Evolutionary conservation across 1,140 invertebrate species (phyloP), one percentile per base, ranked within the genome.

Genomic region (Lamellibrachia luymesi): DNA sequence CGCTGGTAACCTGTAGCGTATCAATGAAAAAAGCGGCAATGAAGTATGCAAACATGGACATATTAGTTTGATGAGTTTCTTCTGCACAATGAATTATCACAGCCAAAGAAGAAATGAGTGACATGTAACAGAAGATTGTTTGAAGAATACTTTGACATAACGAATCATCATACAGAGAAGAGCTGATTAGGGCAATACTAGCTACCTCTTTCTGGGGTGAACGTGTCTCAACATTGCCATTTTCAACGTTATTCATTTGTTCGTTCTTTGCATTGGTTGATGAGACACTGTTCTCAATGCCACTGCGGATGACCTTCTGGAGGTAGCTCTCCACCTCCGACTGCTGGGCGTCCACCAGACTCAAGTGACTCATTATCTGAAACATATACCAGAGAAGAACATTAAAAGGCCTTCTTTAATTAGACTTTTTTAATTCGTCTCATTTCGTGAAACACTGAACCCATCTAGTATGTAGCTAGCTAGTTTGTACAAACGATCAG

Each of bases 311-410:
- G 17, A 92, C 95, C 92, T 95, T 95, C 94, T 95, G 92, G 92
- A 99, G 97, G 95, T 98, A 98, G 17, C 97, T 96, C 94, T 98
- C 97, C 13, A 98, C 96, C 95, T 98, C 98, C 0, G 98, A 98
- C 94, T 98, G 97, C 93, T 97, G 97, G 6, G 97, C 97, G 0
- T 98, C 98, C 95, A 98, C 98, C 95, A 98, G 97, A 49, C 97
- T 97, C 52, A 98, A 96, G 95, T 98, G 98, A 95, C 97, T 97
- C 91, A 98, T 97, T 94, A 98, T 98, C 92, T 97, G 94, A n/a
- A 51, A 50, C 22, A 94, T 92, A 1, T 38, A 38, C 38, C 38
- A 38, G 0, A 38, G 38, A 38, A 38, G 38, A 38, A 38, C 38
- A 38, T 38, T 38, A 38, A 38, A 38, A 1, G 38, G 38, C 38